phyloP scores from a whole-genome alignment of 1,140 invertebrate genomes.

The Lepidotrigona ventralis region DNA sequence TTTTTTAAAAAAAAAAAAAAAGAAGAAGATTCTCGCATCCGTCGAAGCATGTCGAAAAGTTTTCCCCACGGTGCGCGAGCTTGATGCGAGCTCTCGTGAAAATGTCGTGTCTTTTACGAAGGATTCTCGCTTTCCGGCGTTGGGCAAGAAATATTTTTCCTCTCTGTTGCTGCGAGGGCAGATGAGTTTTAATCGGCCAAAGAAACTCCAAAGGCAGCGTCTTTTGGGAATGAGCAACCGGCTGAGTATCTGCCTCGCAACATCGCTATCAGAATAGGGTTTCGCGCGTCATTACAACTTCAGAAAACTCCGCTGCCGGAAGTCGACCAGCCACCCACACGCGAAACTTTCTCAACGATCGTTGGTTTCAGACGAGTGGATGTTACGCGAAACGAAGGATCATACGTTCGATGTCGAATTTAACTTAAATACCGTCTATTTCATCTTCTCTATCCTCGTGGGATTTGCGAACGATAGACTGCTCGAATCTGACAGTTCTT shows the following conservation, averaged over 20 bases:
- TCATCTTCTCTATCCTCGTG: neutral
- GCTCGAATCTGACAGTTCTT: neutral
- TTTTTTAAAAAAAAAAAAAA: too few species aligned
- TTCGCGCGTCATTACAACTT: constrained; percentile 56
- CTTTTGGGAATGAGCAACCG: constrained; percentile 52
- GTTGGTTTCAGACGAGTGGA: constrained; percentile 49
- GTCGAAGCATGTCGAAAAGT: constrained; percentile 45
- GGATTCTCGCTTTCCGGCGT: constrained; percentile 22
- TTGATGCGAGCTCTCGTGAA: constrained; percentile 44
- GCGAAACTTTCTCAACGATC: constrained; percentile 63
- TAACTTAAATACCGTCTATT: constrained; percentile 25
- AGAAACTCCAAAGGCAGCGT: constrained; percentile 51
- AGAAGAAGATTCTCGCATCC: constrained; percentile 31
- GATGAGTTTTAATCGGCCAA: constrained; percentile 41
- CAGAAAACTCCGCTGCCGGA: constrained; percentile 55
- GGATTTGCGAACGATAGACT: neutral
- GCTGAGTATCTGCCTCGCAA: constrained; percentile 36
- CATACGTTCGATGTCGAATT: constrained; percentile 39
- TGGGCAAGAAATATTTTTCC: constrained; percentile 39
- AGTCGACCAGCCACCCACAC: constrained; percentile 51
- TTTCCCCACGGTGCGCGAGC: constrained; percentile 20
- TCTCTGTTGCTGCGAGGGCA: neutral
- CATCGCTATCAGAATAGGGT: constrained; percentile 47
- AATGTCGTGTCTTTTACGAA: constrained; percentile 46
- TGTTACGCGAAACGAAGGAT: constrained; percentile 58